Conservation (phyloP, 1,140 invertebrate species). For the Zaprionus ornatus region DNA sequence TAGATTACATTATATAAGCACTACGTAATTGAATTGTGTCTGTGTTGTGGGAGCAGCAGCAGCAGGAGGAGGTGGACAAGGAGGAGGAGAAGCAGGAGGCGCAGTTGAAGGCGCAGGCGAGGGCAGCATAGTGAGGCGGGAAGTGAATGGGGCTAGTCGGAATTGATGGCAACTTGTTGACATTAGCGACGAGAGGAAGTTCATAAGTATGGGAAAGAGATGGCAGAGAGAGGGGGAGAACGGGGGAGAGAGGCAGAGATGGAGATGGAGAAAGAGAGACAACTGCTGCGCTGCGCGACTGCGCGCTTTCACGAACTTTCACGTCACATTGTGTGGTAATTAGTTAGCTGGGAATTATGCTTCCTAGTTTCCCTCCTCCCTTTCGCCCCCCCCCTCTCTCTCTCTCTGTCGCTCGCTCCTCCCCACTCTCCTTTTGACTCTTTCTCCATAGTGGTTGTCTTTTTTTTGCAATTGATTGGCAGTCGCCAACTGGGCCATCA, state of each 20-base stretch:
- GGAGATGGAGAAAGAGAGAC: constrained; percentile 18
- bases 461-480: constrained; percentile 75
- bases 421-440: not conserved
- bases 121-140: no score
- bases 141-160: not conserved
- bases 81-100: no score
- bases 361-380: constrained; percentile 61
- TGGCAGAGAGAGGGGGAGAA: constrained; percentile 1
- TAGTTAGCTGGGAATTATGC: constrained; percentile 79
- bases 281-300: not conserved
- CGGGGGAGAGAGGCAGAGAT: not conserved
- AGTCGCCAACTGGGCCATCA: constrained; percentile 70
- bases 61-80: no score
- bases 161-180: constrained; percentile 28
- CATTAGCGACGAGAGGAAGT: constrained; percentile 44
- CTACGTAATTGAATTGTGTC: constrained; percentile 44
- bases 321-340: constrained; percentile 72
- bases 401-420: not conserved
- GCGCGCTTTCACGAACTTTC: constrained; percentile 50
- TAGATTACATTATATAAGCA: constrained; percentile 55
- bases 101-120: not conserved
- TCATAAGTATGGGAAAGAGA: constrained; percentile 43
- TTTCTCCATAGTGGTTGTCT: constrained; percentile 9
- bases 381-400: not conserved
- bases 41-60: not conserved